Evolutionary conservation across 2,888 invertebrate genomes (phyloP).

Genomic region (Mythimna lalbum): DNA sequence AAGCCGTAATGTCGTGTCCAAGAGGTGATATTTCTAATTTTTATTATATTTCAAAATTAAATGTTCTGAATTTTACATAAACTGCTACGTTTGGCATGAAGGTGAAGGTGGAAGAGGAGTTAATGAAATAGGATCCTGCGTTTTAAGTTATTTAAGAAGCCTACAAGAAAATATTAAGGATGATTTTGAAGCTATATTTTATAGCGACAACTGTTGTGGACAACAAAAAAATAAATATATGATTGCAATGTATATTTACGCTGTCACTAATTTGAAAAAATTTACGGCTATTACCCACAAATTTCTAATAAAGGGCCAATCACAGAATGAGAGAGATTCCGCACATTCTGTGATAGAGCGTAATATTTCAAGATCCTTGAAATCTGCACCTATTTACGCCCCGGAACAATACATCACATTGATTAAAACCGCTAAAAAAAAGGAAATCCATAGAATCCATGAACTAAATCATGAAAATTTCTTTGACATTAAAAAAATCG

Average conservation of each 20-base stretch:
- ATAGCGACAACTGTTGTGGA: conserved; percentile 8
- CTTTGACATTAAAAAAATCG: neutral
- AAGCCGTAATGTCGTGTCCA: conserved; percentile 10
- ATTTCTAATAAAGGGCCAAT: conserved; percentile 5
- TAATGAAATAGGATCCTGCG: neutral
- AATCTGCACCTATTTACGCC: conserved; percentile 5
- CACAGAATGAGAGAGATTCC: conserved; percentile 4
- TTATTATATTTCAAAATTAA: neutral
- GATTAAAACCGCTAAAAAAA: neutral
- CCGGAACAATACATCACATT: neutral
- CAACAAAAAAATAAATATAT: conserved; percentile 13
- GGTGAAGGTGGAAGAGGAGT: conserved; percentile 20
- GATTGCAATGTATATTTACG: conserved; percentile 5
- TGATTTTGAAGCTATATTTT: conserved; percentile 7
- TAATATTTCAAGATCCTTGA: conserved; percentile 10
- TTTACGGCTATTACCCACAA: conserved; percentile 12
- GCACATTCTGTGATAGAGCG: conserved; percentile 12
- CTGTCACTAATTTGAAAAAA: neutral
- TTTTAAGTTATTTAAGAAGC: conserved; percentile 35
- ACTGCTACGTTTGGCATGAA: conserved; percentile 1
- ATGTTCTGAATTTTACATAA: neutral
- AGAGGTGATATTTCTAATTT: neutral
- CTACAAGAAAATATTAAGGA: conserved; percentile 19
- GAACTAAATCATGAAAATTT: neutral
- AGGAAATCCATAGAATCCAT: neutral